Evolutionary conservation across 2,888 invertebrate species (phyloP), one percentile per base, ranked within the genome.

Genomic region (Deladenus siricidicola): DNA sequence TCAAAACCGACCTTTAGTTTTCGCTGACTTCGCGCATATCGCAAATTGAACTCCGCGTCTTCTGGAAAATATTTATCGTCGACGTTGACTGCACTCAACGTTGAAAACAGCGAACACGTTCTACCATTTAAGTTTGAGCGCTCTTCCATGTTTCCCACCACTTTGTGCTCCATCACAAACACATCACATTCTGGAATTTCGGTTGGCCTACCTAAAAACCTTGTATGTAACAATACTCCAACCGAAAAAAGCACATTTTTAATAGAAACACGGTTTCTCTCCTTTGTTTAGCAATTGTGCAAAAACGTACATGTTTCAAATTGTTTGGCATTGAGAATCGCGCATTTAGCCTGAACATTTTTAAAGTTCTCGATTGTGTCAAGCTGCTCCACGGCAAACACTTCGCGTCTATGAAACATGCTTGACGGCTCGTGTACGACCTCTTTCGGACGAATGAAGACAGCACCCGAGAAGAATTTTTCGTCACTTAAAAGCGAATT

Each of bases 161-260:
- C 69, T 47, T 66, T 64, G 10, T 66, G 60, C 57, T 76, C 74
- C 45, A 73, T 70, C 49, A 98, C 86, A 79, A 85, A 96, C 1
- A 94, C 86, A 80, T 96, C 93, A 62, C 85, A 85, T 81, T 98
- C 96, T 0, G 87, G 84, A 65, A 94, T 87, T 83, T 96, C 96
- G 0, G 94, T 96, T 49, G 89, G 88, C 17, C 96, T 87, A 80
- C 86, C 90, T 90, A 79, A 19, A 74, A 56, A 6, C 8, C n/a
- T 26, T 10, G 34, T 4, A 44, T 10, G 30, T 43, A 19, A 49
- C n/a, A 56, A 17, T 6, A 30, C 60, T 42, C n/a, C 8, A 14
- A 26, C 47, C 14, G 24, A 21, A 62, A 8, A 14, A 45, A 48
- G 28, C 6, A 10, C n/a, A 3, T 28, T 21, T 57, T 17, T 24